A percentile compares a stretch with the other conserved stretches of the same genome.
Evolutionary conservation across 2,113 vertebrate species (phyloP).

Genomic region (Ancistrus triradiatus): DNA sequence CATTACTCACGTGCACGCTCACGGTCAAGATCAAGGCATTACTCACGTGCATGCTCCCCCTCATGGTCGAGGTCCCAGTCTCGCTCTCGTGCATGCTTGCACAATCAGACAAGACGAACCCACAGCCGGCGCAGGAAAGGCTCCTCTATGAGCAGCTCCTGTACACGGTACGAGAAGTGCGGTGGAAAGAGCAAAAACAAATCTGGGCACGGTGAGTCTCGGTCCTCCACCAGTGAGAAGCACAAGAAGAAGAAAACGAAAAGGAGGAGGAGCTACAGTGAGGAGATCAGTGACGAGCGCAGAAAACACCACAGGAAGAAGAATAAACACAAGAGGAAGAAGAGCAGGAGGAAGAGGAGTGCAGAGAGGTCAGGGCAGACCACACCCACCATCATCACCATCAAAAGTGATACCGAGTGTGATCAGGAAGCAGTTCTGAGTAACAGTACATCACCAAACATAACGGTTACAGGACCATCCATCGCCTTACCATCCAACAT

Average conservation of each 20-base stretch:
- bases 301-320: conserved; percentile 82
- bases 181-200: conserved; percentile 90
- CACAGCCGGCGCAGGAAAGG: conserved; percentile 63
- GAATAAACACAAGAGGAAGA: conserved; percentile 84
- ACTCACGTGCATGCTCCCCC: not conserved
- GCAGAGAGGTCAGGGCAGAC: conserved; percentile 31
- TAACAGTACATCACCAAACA: no score
- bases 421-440: no score
- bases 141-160: conserved; percentile 69
- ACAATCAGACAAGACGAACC: conserved; percentile 60
- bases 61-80: not conserved
- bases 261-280: conserved; percentile 73
- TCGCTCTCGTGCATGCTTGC: conserved; percentile 40
- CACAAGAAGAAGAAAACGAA: conserved; percentile 72
- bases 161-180: conserved; percentile 78
- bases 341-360: conserved; percentile 70
- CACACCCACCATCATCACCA: conserved; percentile 78
- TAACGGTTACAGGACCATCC: no score
- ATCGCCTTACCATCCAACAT: not conserved
- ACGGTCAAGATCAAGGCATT: not conserved
- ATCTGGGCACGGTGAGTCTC: conserved; percentile 75
- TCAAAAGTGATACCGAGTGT: conserved; percentile 79
- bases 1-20: not conserved
- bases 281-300: conserved; percentile 74
- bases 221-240: conserved; percentile 58